Percentiles rank a stretch among this genome's conserved stretches.
Conservation (phyloP, 2,888 invertebrate genomes). For the Tetragnatha montana region DNA sequence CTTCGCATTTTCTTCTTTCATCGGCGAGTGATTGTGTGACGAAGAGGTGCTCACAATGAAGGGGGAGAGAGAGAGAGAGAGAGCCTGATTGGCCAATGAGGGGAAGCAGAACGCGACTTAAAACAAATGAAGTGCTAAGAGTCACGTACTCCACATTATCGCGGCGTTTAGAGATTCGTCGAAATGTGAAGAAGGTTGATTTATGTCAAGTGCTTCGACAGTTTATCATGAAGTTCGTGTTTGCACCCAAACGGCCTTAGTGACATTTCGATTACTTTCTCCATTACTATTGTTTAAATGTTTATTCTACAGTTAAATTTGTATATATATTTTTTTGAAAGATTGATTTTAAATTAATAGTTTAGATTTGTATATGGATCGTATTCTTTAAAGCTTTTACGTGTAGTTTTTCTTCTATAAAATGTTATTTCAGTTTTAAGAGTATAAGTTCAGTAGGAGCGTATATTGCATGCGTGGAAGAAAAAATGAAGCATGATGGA, state of each 20-base stretch:
- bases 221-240: background rate
- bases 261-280: background rate
- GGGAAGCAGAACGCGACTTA: constrained; percentile 1
- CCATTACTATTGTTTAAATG: too few species aligned
- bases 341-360: too few species aligned
- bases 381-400: too few species aligned
- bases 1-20: background rate
- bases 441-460: too few species aligned
- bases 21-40: background rate
- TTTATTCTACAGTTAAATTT: too few species aligned
- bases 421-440: too few species aligned
- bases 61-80: background rate
- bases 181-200: background rate
- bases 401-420: too few species aligned
- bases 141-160: background rate
- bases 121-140: constrained; percentile 15
- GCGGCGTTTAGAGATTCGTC: background rate
- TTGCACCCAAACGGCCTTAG: background rate
- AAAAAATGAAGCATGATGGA: too few species aligned
- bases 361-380: too few species aligned
- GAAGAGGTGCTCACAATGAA: constrained; percentile 15
- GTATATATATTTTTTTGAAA: too few species aligned
- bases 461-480: too few species aligned
- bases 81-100: background rate
- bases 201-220: background rate